Evolutionary conservation across 2,888 invertebrate genomes (phyloP).

Genomic region (Lepidonotus clava): DNA sequence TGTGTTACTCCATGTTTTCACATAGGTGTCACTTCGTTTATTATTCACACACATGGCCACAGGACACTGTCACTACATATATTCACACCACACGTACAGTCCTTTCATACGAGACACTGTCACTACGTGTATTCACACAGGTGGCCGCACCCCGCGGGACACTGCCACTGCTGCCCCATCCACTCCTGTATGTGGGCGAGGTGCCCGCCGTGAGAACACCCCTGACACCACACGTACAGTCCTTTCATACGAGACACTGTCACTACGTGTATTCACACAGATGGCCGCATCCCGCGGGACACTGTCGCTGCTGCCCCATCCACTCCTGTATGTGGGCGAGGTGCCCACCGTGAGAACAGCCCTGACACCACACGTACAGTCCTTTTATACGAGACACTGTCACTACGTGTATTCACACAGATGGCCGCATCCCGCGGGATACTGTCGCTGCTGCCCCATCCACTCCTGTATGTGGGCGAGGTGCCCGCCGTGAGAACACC

Average conservation of each 20-base stretch:
- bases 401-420: constrained; percentile 84
- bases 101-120: no score
- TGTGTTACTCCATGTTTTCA: constrained; percentile 94
- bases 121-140: constrained; percentile 84
- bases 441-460: constrained; percentile 88
- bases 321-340: constrained; percentile 89
- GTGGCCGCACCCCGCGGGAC: constrained; percentile 97
- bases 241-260: no score
- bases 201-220: constrained; percentile 98
- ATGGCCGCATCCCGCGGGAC: constrained; percentile 97
- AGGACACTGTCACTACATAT: no score
- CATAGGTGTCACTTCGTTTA: no score
- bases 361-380: constrained; percentile 97
- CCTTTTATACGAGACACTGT: no score
- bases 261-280: constrained; percentile 84
- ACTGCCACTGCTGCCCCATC: constrained; percentile 88
- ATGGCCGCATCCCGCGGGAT: constrained; percentile 97
- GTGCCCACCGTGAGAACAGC: constrained; percentile 98
- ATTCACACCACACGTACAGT: no score
- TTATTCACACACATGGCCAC: no score
- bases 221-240: constrained; percentile 97
- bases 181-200: constrained; percentile 89
- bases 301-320: constrained; percentile 88
- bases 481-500: constrained; percentile 98
- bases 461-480: constrained; percentile 89